Evolutionary conservation across 2,888 invertebrate genomes (phyloP), one percentile per base, ranked within the genome.

Genomic region (Sarcophaga subvicina): DNA sequence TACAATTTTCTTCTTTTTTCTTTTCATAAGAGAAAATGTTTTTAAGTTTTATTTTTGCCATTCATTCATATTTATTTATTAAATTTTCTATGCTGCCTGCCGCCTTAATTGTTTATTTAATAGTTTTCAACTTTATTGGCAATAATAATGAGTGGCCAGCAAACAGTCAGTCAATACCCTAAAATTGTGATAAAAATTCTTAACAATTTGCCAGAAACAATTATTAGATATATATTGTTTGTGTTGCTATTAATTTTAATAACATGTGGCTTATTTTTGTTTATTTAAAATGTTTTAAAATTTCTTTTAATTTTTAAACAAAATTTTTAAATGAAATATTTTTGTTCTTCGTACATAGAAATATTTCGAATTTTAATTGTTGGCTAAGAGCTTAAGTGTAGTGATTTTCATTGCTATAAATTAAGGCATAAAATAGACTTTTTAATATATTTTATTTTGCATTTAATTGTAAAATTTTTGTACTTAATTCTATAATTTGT

Each of bases 131-230:
- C 27, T 49, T 14, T 70, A 79, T 70, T 60, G 73, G 49, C 63
- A 69, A 70, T 70, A 70, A 75, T 79, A 73, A 63, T 64, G 67
- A 69, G 64, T 75, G 73, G 75, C 63, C 64, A 63, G 59, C 73
- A 63, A 70, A 12, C 62, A 70, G 79, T 37, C 70, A 66, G 64
- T 75, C 75, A 83, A 70, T 75, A 80, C 70, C 47, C 64, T 17
- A 25, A 70, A 63, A 79, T 47, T 59, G 47, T 69, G 73, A 83
- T 73, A 62, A 37, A 54, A 78, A 63, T 83, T 69, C 37, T 45
- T 59, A 70, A 79, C 70, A 75, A 83, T 62, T 83, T 67, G 62
- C 62, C 47, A 80, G 45, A 72, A 60, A 49, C 37, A 63, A 70
- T 27, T 69, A 25, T 25, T 27, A n/a, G 47, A 20, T n/a, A 49